These are phyloP conservation scores for Aspidiotus rigidus DNA, from an alignment of 2,888 invertebrate genomes.

Conservation along the genomic window DNA sequence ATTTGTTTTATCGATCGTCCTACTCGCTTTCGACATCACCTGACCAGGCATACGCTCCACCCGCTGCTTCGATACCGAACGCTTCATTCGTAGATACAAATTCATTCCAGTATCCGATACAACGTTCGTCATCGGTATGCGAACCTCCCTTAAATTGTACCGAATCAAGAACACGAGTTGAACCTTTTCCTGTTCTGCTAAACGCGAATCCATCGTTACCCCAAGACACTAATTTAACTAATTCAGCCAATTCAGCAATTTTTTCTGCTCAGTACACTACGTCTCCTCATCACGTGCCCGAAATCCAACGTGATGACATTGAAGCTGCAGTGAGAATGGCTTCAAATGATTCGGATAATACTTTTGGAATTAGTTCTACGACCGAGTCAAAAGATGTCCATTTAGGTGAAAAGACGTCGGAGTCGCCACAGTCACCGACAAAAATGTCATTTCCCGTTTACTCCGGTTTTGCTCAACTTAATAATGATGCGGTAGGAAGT, in stretches of 20 bases:
- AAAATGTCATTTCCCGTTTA: conserved; percentile 36
- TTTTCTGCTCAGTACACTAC: neutral
- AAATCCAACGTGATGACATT: neutral
- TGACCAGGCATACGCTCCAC: neutral
- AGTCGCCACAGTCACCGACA: conserved; percentile 7
- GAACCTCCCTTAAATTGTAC: neutral
- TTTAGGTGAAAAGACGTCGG: neutral
- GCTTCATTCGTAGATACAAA: neutral
- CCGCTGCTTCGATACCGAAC: neutral
- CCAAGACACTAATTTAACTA: neutral
- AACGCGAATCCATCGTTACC: neutral
- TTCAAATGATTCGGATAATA: neutral
- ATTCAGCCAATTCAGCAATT: neutral
- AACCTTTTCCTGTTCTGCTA: neutral
- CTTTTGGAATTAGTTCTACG: neutral
- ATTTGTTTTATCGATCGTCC: neutral
- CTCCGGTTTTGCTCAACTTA: conserved; percentile 37
- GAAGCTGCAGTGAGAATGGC: neutral
- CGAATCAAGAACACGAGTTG: neutral
- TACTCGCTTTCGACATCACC: neutral
- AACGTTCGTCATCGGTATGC: conserved; percentile 22
- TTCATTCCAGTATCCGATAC: neutral
- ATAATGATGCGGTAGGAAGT: neutral
- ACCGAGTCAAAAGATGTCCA: neutral
- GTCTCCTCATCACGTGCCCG: neutral